phyloP scores from a whole-genome alignment of 2,888 invertebrate genomes.

The Ceraclea dissimilis region DNA sequence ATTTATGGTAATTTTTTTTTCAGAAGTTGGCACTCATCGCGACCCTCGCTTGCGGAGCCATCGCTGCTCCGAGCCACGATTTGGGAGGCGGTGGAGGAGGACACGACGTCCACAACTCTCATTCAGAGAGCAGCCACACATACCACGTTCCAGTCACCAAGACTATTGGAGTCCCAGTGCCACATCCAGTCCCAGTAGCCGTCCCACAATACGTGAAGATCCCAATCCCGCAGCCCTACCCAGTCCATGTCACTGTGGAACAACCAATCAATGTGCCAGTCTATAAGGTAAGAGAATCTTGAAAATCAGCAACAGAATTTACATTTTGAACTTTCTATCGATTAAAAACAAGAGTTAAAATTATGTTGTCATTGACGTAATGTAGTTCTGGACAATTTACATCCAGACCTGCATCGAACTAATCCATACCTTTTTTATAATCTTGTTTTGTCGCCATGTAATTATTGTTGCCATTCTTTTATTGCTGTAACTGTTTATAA shows the following conservation, averaged over 20 bases:
- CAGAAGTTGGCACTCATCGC: slow-evolving; percentile 28
- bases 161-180: slow-evolving; percentile 66
- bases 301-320: background rate
- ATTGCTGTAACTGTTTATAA: too few species aligned
- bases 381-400: too few species aligned
- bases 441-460: too few species aligned
- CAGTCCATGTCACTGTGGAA: slow-evolving; percentile 63
- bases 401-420: too few species aligned
- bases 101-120: slow-evolving; percentile 47
- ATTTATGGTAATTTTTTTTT: slow-evolving; percentile 9
- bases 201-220: slow-evolving; percentile 63
- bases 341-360: too few species aligned
- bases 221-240: slow-evolving; percentile 67
- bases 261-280: slow-evolving; percentile 67
- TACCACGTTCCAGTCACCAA: slow-evolving; percentile 64
- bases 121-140: slow-evolving; percentile 61
- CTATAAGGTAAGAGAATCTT: slow-evolving; percentile 47
- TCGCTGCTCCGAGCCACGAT: slow-evolving; percentile 27
- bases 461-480: too few species aligned
- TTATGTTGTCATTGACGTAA: too few species aligned
- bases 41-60: slow-evolving; percentile 27
- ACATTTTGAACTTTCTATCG: background rate
- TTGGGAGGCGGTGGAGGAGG: slow-evolving; percentile 42
- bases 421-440: too few species aligned
- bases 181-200: slow-evolving; percentile 63